A percentile compares a stretch with the other conserved stretches of the same genome.
Evolutionary conservation across 2,113 vertebrate species (phyloP).

Genomic region (Todiramphus saurophagus): DNA sequence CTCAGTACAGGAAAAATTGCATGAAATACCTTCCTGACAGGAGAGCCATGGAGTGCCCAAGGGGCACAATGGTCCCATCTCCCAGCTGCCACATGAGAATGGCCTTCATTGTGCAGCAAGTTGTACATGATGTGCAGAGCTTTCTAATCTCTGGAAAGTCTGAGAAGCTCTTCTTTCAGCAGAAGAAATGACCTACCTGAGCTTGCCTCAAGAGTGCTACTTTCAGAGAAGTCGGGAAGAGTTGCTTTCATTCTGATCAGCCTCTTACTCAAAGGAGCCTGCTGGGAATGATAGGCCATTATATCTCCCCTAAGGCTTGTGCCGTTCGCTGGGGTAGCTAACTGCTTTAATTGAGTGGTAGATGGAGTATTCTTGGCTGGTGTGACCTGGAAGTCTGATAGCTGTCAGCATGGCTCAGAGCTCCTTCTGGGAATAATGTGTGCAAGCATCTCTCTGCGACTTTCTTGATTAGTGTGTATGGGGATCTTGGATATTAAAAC

Average conservation of each 20-base stretch:
- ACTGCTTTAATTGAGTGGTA: constrained; percentile 12
- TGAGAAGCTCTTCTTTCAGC: neutral
- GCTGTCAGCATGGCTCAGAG: constrained; percentile 10
- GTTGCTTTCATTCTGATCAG: neutral
- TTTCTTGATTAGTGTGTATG: neutral
- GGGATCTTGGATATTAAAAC: constrained; percentile 27
- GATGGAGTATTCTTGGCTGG: neutral
- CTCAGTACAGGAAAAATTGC: neutral
- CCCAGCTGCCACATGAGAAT: rapidly evolving
- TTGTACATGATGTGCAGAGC: neutral
- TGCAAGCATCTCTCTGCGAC: neutral
- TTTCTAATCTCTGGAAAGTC: neutral
- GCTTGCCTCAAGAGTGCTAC: neutral
- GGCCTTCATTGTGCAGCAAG: neutral
- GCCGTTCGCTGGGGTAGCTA: neutral
- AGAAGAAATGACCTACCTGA: neutral
- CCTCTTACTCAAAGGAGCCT: constrained; percentile 1
- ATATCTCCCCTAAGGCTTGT: neutral
- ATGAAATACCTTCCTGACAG: neutral
- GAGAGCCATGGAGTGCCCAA: neutral
- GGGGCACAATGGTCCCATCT: neutral
- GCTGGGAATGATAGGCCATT: constrained; percentile 9
- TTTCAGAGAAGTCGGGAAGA: neutral
- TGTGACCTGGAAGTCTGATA: constrained; percentile 32
- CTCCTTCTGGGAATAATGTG: neutral